A percentile compares a stretch with the other conserved stretches of the same genome.
Evolutionary conservation across 2,113 vertebrate species (phyloP).

Genomic region (Crotalus horridus): DNA sequence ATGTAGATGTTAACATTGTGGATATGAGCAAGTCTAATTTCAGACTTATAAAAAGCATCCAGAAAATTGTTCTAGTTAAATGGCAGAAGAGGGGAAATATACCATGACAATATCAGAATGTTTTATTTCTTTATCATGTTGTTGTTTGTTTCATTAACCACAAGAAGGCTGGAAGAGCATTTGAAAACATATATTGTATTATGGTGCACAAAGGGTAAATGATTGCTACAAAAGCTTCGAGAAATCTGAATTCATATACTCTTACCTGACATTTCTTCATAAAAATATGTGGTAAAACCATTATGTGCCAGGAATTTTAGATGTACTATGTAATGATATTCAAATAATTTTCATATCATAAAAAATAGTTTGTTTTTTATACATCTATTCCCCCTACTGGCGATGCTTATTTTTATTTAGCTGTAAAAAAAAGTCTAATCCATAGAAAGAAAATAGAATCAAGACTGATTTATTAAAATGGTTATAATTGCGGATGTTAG

Average conservation of each 20-base stretch:
- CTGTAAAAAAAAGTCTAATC: slow-evolving; percentile 16
- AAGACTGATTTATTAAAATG: not conserved
- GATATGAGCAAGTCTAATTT: not conserved
- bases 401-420: slow-evolving; percentile 76
- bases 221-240: slow-evolving; percentile 10
- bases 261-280: slow-evolving; percentile 25
- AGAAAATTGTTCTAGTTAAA: not conserved
- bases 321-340: slow-evolving; percentile 46
- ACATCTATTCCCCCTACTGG: slow-evolving; percentile 80
- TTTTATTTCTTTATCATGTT: slow-evolving; percentile 12
- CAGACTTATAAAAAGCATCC: not conserved
- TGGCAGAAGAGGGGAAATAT: not conserved
- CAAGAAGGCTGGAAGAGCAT: not conserved
- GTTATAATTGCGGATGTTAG: not conserved
- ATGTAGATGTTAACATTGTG: not conserved
- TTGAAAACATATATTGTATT: not conserved
- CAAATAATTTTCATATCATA: slow-evolving; percentile 66
- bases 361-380: slow-evolving; percentile 73
- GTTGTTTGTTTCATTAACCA: slow-evolving; percentile 8
- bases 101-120: not conserved
- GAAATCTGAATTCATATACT: not conserved
- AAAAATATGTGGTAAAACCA: slow-evolving; percentile 39
- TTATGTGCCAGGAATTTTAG: slow-evolving; percentile 59
- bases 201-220: slow-evolving; percentile 30
- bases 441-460: slow-evolving; percentile 32